Evolutionary conservation across 2,113 vertebrate genomes (phyloP).

Genomic region (Indicator indicator): DNA sequence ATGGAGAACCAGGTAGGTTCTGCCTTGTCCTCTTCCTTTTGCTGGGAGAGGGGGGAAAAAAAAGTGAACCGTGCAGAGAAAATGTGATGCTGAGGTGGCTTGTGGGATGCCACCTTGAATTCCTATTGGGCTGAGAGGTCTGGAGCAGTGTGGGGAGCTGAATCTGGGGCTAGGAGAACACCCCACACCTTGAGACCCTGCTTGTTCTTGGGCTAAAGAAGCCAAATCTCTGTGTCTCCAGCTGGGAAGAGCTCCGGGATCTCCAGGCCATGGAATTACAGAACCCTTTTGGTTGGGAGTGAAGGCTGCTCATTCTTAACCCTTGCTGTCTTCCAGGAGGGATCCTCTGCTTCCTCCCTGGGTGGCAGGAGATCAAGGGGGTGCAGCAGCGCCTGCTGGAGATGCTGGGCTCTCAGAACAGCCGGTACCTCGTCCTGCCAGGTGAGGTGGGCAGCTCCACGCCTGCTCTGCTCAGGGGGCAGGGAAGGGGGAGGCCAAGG

Average conservation of each 20-base stretch:
- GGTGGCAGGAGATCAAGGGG: conserved; percentile 95
- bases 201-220: background rate
- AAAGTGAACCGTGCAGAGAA: background rate
- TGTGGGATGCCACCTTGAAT: background rate
- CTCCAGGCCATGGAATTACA: background rate
- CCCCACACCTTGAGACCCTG: background rate
- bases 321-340: conserved; percentile 80
- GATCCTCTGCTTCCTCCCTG: conserved; percentile 95
- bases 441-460: conserved; percentile 73
- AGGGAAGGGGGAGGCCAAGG: background rate
- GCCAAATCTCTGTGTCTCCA: background rate
- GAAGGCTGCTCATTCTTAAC: background rate
- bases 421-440: conserved; percentile 86
- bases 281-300: no score
- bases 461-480: background rate
- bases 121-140: background rate
- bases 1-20: conserved; percentile 86
- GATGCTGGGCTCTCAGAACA: conserved; percentile 74
- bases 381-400: conserved; percentile 88
- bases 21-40: background rate
- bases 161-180: background rate
- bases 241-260: background rate
- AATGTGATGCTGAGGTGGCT: background rate
- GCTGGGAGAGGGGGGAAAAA: no score
- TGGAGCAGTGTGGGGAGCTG: background rate